Evolutionary conservation across 2,113 vertebrate genomes (phyloP).

Genomic region (Nesoenas mayeri): DNA sequence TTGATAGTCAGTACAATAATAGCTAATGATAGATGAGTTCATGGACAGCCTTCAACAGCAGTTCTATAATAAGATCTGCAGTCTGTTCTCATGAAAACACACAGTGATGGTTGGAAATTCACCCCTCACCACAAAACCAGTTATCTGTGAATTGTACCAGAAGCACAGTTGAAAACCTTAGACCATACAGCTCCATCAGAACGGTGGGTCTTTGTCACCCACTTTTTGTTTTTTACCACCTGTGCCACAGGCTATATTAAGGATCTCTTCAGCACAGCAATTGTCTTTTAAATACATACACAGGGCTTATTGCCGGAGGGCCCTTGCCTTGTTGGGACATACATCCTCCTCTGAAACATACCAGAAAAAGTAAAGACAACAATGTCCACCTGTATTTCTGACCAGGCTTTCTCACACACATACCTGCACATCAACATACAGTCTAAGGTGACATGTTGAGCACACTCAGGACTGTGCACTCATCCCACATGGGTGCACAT

Average conservation of each 20-base stretch:
- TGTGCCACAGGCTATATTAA: background rate
- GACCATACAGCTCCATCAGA: rapidly evolving
- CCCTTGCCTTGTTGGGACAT: background rate
- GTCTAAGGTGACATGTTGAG: background rate
- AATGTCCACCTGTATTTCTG: background rate
- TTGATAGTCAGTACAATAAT: background rate
- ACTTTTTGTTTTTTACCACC: background rate
- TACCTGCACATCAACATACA: background rate
- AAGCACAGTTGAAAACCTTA: background rate
- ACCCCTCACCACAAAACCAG: background rate
- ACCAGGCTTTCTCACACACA: background rate
- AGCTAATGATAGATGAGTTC: background rate
- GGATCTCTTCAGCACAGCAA: background rate
- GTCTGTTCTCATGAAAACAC: background rate
- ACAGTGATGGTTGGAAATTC: background rate
- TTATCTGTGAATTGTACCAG: background rate
- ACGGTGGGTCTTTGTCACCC: background rate
- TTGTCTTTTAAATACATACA: background rate
- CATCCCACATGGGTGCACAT: background rate
- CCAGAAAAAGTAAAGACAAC: background rate
- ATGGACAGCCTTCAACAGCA: background rate
- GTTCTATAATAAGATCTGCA: background rate
- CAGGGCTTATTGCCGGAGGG: background rate
- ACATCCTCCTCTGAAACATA: background rate
- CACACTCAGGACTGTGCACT: background rate